Evolutionary conservation across 2,888 invertebrate species (phyloP).

Genomic region (Noctua janthina): DNA sequence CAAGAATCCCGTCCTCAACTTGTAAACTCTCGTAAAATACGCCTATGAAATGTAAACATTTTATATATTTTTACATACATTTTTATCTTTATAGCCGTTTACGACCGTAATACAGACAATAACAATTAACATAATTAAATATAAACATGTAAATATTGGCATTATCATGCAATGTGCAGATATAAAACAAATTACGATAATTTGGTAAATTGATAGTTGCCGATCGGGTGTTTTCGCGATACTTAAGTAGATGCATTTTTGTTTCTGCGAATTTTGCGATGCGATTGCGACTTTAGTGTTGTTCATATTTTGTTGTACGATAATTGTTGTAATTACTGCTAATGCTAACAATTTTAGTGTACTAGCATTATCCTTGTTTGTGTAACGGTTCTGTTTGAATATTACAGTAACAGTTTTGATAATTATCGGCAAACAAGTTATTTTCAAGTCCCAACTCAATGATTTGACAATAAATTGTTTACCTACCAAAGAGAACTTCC

Average conservation of each 20-base stretch:
- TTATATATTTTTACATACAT: constrained; percentile 52
- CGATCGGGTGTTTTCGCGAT: constrained; percentile 57
- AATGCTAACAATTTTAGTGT: constrained; percentile 55
- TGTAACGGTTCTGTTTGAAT: constrained; percentile 39
- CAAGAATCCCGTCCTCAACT: neutral
- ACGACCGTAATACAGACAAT: constrained; percentile 72
- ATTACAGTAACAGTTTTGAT: neutral
- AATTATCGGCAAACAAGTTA: neutral
- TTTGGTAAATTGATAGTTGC: constrained; percentile 65
- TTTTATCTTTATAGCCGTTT: constrained; percentile 72
- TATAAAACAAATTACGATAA: constrained; percentile 72
- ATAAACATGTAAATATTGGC: constrained; percentile 72
- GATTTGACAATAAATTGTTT: neutral
- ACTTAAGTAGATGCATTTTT: constrained; percentile 50
- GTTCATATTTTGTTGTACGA: constrained; percentile 22
- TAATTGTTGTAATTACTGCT: constrained; percentile 55
- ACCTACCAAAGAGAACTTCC: neutral
- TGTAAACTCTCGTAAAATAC: constrained; percentile 43
- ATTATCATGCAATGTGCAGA: constrained; percentile 71
- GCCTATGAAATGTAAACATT: constrained; percentile 51
- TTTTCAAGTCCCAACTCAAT: constrained; percentile 18
- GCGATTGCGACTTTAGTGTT: constrained; percentile 71
- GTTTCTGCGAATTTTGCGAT: constrained; percentile 68
- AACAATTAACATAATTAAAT: constrained; percentile 75
- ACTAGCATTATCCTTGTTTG: constrained; percentile 49